Conservation (phyloP, 2,888 invertebrate genomes). For the Cataglyphis albicans region DNA sequence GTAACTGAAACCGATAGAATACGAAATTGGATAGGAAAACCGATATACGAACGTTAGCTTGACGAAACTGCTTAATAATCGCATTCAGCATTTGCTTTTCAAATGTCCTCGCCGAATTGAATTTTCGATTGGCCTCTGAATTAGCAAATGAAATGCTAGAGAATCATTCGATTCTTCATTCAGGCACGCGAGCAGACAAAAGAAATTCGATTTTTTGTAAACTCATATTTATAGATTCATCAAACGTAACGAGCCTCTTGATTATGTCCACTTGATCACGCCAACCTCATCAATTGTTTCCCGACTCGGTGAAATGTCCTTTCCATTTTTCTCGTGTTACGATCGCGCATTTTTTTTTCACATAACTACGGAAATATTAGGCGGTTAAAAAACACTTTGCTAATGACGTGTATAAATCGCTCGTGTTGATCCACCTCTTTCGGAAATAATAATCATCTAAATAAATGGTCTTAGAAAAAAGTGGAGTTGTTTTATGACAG, state of each 20-base stretch:
- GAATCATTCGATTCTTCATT: background rate
- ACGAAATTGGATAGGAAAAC: constrained; percentile 21
- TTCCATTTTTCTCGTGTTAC: constrained; percentile 5
- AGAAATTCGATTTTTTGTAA: background rate
- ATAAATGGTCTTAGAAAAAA: background rate
- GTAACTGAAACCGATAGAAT: background rate
- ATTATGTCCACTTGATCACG: constrained; percentile 46
- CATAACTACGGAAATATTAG: constrained; percentile 19
- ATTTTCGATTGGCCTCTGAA: background rate
- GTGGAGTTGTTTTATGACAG: too few species aligned
- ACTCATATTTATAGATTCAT: background rate
- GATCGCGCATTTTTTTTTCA: constrained; percentile 38
- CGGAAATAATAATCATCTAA: background rate
- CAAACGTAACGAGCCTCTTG: constrained; percentile 19
- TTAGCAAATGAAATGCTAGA: background rate
- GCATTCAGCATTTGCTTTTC: constrained; percentile 35
- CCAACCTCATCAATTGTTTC: background rate
- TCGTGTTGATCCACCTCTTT: background rate
- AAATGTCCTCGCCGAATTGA: constrained; percentile 34
- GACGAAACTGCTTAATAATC: constrained; percentile 39
- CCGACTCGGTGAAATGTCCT: background rate
- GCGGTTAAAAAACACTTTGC: background rate
- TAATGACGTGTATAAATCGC: constrained; percentile 1
- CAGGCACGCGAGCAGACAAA: background rate
- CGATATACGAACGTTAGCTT: constrained; percentile 24